phyloP scores from a whole-genome alignment of 2,888 invertebrate genomes.

The Lutraria lutraria region DNA sequence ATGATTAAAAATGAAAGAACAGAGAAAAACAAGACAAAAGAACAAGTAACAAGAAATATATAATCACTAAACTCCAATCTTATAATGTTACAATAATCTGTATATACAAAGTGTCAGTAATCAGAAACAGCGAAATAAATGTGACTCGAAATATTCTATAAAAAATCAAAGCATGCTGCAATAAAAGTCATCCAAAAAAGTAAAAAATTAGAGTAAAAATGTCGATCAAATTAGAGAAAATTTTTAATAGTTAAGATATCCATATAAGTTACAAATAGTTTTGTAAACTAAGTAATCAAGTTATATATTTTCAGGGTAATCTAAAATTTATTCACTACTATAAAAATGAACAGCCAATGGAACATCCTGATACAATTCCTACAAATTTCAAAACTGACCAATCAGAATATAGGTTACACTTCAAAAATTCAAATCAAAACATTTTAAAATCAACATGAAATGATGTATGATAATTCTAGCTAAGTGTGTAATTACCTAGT shows the following conservation, averaged over 20 bases:
- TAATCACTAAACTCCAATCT: neutral
- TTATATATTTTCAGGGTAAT: neutral
- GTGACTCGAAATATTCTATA: neutral
- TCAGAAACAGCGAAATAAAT: neutral
- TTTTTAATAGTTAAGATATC: neutral
- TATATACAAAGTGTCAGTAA: conserved; percentile 3
- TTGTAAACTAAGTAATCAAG: neutral
- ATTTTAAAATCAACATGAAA: conserved; percentile 9
- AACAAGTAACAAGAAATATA: conserved; percentile 10
- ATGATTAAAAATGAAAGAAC: conserved; percentile 6
- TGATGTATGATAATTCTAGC: neutral
- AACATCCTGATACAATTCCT: neutral
- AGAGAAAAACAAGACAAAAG: neutral
- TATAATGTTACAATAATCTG: neutral
- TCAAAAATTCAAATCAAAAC: conserved; percentile 13
- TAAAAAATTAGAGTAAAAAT: neutral
- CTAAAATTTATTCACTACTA: neutral
- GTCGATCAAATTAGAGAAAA: neutral
- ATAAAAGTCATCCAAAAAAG: neutral
- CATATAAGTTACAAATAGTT: neutral
- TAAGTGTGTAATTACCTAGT: neutral
- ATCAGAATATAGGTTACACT: conserved; percentile 15
- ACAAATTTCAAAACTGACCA: neutral
- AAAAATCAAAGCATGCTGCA: neutral
- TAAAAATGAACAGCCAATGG: neutral